These are phyloP conservation scores for Metridium senile DNA, from an alignment of 92 coral and sea anemone genomes.

Conservation along the genomic window DNA sequence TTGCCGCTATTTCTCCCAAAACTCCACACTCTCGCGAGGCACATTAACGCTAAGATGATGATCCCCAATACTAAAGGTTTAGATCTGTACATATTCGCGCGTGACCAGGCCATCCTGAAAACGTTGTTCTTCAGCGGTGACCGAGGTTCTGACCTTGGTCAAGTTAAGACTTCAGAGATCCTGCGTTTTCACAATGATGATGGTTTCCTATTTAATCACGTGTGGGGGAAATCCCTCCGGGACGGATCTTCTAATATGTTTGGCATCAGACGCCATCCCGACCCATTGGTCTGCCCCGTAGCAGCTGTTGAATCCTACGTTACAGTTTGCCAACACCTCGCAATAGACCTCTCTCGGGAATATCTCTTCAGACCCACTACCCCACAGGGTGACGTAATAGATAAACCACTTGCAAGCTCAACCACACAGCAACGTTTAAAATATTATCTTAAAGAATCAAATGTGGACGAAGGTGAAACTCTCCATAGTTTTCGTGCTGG, in stretches of 20 bases:
- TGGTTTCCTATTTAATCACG: conserved; percentile 34
- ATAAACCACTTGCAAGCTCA: conserved; percentile 47
- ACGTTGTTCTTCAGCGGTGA: conserved; percentile 32
- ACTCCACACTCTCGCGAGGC: background rate
- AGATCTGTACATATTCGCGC: conserved; percentile 22
- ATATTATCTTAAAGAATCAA: conserved; percentile 35
- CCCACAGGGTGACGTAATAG: conserved; percentile 45
- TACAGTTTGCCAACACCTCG: conserved; percentile 37
- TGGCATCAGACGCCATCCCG: conserved; percentile 41
- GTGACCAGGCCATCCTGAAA: conserved; percentile 29
- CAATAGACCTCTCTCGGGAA: conserved; percentile 35
- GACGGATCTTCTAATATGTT: conserved; percentile 34
- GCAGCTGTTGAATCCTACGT: conserved; percentile 51
- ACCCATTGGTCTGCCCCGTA: conserved; percentile 44
- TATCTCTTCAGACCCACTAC: conserved; percentile 49
- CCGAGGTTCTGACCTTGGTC: conserved; percentile 25
- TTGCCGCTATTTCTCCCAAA: conserved; percentile 5
- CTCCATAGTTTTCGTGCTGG: conserved; percentile 44
- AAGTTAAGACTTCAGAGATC: conserved; percentile 33
- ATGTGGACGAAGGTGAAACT: conserved; percentile 51
- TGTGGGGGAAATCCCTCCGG: conserved; percentile 46
- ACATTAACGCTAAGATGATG: background rate
- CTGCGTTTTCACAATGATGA: conserved; percentile 22
- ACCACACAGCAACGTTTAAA: conserved; percentile 38
- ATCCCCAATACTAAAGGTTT: background rate